A percentile compares a stretch with the other conserved stretches of the same genome.
Conservation (phyloP, 2,888 invertebrate species). For the Caenorhabditis macrosperma region DNA sequence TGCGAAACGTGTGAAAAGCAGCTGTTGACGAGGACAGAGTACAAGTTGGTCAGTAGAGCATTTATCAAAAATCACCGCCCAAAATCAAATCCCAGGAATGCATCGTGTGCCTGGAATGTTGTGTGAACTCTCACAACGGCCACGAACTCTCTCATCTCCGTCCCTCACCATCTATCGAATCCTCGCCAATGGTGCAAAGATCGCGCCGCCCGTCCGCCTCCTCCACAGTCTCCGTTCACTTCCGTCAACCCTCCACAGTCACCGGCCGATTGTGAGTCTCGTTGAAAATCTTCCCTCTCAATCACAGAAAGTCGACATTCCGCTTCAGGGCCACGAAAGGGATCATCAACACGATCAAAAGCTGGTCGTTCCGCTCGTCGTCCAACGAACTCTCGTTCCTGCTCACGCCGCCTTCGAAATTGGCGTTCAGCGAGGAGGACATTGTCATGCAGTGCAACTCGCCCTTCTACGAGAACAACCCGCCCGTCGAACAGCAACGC, state of each 20-base stretch:
- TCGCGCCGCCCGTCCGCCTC: constrained; percentile 41
- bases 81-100: constrained; percentile 34
- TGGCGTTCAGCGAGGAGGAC: constrained; percentile 53
- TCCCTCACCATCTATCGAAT: constrained; percentile 21
- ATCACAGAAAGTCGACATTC: too few species aligned
- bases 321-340: constrained; percentile 41
- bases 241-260: constrained; percentile 24
- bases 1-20: constrained; percentile 51
- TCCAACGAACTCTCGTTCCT: constrained; percentile 43
- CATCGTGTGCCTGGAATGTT: constrained; percentile 74
- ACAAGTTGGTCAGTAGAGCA: constrained; percentile 19
- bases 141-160: constrained; percentile 59
- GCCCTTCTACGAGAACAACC: constrained; percentile 37
- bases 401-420: constrained; percentile 24
- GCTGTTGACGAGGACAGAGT: constrained; percentile 40
- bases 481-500: constrained; percentile 1
- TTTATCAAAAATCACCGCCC: background rate
- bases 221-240: constrained; percentile 46
- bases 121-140: constrained; percentile 77
- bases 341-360: constrained; percentile 41
- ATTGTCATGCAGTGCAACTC: constrained; percentile 51
- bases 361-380: constrained; percentile 45
- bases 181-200: constrained; percentile 27
- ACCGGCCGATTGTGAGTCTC: constrained; percentile 25
- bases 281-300: too few species aligned